Conservation (phyloP, 2,888 invertebrate genomes). For the Odontocerum albicorne region DNA sequence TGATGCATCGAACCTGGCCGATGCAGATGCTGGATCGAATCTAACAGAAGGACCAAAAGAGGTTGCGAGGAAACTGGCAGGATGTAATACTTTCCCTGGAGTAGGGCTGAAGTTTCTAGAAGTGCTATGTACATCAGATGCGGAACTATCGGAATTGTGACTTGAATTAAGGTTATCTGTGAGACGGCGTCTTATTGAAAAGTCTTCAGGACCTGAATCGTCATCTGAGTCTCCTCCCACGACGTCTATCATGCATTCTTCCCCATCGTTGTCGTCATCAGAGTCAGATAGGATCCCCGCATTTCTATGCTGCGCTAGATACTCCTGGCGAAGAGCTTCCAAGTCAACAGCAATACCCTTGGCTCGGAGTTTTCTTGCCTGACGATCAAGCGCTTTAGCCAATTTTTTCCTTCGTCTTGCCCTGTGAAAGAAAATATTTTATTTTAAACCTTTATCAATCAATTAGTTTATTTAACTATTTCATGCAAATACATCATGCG, state of each 20-base stretch:
- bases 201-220: constrained; percentile 65
- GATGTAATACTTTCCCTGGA: constrained; percentile 50
- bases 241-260: constrained; percentile 79
- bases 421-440: constrained; percentile 45
- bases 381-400: constrained; percentile 87
- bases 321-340: constrained; percentile 81
- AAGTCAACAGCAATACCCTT: constrained; percentile 89
- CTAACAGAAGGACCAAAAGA: constrained; percentile 32
- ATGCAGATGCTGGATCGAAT: constrained; percentile 10
- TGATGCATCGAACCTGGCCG: constrained; percentile 36
- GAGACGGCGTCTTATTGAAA: constrained; percentile 60
- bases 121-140: constrained; percentile 52
- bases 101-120: constrained; percentile 54
- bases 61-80: constrained; percentile 45
- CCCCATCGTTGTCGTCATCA: constrained; percentile 62
- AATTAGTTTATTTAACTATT: neutral
- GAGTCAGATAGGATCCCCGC: constrained; percentile 63
- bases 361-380: constrained; percentile 88
- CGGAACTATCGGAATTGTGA: constrained; percentile 53
- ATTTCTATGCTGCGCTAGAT: constrained; percentile 76
- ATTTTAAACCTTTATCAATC: neutral
- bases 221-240: constrained; percentile 78
- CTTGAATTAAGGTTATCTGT: constrained; percentile 62
- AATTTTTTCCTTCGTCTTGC: constrained; percentile 89
- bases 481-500: no score